Conservation (phyloP, 2,113 vertebrate species). For the Suncus etruscus region DNA sequence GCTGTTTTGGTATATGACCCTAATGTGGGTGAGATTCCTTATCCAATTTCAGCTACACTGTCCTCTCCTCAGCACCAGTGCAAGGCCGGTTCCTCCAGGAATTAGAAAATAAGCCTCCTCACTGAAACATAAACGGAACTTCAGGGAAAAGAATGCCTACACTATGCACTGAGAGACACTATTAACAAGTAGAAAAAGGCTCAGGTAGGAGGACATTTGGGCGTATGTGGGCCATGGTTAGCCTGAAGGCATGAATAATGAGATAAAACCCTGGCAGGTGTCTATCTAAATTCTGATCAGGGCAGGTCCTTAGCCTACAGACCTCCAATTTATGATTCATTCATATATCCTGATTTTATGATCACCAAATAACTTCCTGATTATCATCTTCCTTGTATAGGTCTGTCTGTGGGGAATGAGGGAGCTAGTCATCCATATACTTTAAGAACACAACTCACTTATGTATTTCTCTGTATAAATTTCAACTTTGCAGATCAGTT, state of each 20-base stretch:
- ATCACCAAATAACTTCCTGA: constrained; percentile 48
- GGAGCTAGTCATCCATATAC: neutral
- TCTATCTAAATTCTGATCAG: neutral
- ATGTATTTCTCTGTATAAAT: constrained; percentile 37
- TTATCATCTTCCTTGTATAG: constrained; percentile 11
- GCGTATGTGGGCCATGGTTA: neutral
- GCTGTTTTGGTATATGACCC: neutral
- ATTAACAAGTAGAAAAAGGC: constrained; percentile 4
- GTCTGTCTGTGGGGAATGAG: constrained; percentile 3
- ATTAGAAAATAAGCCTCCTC: constrained; percentile 40
- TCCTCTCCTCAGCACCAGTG: neutral
- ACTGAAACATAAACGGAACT: constrained; percentile 16
- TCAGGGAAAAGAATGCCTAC: neutral
- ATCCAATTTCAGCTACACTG: neutral
- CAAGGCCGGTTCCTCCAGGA: neutral
- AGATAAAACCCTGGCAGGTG: neutral
- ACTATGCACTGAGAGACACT: neutral
- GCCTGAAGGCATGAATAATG: neutral
- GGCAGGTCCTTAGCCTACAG: neutral
- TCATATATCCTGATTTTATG: constrained; percentile 15
- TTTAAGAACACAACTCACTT: constrained; percentile 6
- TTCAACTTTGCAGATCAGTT: constrained; percentile 31
- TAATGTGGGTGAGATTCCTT: neutral
- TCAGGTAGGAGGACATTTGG: neutral
- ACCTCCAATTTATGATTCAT: constrained; percentile 45